Evolutionary conservation across 2,888 invertebrate genomes (phyloP).

Genomic region (Miltochrista miniata): DNA sequence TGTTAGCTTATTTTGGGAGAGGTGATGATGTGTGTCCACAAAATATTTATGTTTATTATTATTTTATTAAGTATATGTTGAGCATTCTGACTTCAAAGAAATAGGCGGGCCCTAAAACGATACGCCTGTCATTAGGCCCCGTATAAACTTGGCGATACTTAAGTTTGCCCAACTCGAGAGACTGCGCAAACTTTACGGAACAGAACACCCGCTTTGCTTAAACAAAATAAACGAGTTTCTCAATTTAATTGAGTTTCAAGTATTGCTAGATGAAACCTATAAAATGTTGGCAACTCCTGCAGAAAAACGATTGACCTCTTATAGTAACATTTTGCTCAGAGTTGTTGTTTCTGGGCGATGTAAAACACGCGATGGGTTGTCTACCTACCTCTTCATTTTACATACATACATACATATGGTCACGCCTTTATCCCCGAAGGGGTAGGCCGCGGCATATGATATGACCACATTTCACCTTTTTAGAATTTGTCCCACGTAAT

Average conservation of each 20-base stretch:
- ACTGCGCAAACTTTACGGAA: slow-evolving; percentile 29
- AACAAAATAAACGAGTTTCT: slow-evolving; percentile 34
- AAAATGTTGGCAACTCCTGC: slow-evolving; percentile 8
- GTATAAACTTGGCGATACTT: slow-evolving; percentile 25
- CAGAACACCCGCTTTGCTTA: slow-evolving; percentile 16
- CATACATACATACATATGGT: too few species aligned
- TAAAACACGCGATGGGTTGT: too few species aligned
- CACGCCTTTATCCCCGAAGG: too few species aligned
- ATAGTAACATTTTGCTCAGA: not conserved
- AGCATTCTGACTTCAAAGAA: not conserved
- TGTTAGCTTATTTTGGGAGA: too few species aligned
- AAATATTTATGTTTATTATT: too few species aligned
- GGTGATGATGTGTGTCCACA: too few species aligned
- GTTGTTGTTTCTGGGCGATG: not conserved
- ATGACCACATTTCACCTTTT: too few species aligned
- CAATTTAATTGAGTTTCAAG: slow-evolving; percentile 22
- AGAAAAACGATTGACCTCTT: not conserved
- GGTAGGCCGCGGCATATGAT: too few species aligned
- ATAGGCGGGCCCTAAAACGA: slow-evolving; percentile 14
- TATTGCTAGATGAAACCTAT: slow-evolving; percentile 23
- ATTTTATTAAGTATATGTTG: not conserved
- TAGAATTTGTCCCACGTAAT: too few species aligned
- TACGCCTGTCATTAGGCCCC: slow-evolving; percentile 29
- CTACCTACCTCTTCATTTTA: too few species aligned
- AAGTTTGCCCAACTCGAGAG: slow-evolving; percentile 15